Percentiles rank a stretch among this genome's conserved stretches.
phyloP scores from a whole-genome alignment of 2,113 vertebrate genomes.

The Aspiorhynchus laticeps region DNA sequence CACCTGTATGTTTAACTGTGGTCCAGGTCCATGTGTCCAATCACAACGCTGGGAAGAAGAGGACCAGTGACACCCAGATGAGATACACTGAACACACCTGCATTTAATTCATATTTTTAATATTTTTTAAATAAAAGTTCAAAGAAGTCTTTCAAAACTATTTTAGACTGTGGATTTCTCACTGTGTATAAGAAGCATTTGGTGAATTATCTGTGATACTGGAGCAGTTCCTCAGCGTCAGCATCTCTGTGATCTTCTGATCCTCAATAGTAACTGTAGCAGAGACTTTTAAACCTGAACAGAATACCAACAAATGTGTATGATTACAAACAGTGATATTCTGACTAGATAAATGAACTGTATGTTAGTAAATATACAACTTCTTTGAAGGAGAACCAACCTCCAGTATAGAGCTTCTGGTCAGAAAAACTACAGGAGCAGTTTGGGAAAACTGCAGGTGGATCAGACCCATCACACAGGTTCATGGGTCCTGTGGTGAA shows the following conservation, averaged over 20 bases:
- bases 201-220: slow-evolving; percentile 48
- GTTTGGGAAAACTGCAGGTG: slow-evolving; percentile 50
- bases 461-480: neutral
- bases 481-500: slow-evolving; percentile 28
- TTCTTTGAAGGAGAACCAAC: slow-evolving; percentile 54
- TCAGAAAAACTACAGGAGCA: slow-evolving; percentile 67
- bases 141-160: no score
- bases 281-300: slow-evolving; percentile 43
- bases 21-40: slow-evolving; percentile 11
- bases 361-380: neutral
- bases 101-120: neutral
- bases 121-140: no score
- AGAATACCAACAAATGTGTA: no score
- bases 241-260: neutral
- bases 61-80: slow-evolving; percentile 63
- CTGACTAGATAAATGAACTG: neutral
- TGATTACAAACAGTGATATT: neutral
- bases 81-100: slow-evolving; percentile 62
- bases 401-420: slow-evolving; percentile 46
- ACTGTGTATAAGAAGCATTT: slow-evolving; percentile 47
- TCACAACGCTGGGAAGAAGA: slow-evolving; percentile 19
- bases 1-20: slow-evolving; percentile 19
- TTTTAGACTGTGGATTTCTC: slow-evolving; percentile 29
- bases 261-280: slow-evolving; percentile 52
- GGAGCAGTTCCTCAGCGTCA: slow-evolving; percentile 61